A percentile compares a stretch with the other conserved stretches of the same genome.
phyloP scores from a whole-genome alignment of 2,888 invertebrate genomes.

The Hypomecis atomaria region DNA sequence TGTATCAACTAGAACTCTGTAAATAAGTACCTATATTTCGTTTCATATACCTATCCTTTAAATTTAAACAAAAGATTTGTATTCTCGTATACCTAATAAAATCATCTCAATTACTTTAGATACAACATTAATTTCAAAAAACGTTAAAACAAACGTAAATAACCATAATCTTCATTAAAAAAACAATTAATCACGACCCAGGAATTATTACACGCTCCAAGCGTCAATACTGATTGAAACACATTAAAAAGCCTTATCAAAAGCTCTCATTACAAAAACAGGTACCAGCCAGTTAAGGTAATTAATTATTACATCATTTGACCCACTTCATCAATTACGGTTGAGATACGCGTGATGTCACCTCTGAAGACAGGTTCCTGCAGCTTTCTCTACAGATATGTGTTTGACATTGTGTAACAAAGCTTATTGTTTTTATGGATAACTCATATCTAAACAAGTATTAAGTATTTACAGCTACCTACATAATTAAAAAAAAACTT shows the following conservation, averaged over 20 bases:
- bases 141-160: neutral
- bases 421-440: conserved; percentile 39
- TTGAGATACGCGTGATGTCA: conserved; percentile 57
- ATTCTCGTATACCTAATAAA: too few species aligned
- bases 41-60: too few species aligned
- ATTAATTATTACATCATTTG: conserved; percentile 36
- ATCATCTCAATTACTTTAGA: too few species aligned
- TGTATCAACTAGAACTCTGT: too few species aligned
- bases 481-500: too few species aligned
- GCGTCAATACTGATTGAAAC: conserved; percentile 1
- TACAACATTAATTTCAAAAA: neutral
- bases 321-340: conserved; percentile 44
- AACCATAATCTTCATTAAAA: neutral
- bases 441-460: neutral
- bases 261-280: conserved; percentile 12
- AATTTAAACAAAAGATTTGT: too few species aligned
- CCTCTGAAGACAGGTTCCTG: conserved; percentile 52
- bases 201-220: neutral
- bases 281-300: conserved; percentile 15
- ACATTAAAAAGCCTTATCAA: conserved; percentile 4
- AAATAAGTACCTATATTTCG: too few species aligned
- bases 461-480: too few species aligned
- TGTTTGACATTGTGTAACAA: conserved; percentile 55
- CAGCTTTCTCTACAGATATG: conserved; percentile 54
- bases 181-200: neutral